phyloP scores from a whole-genome alignment of 2,113 vertebrate genomes.

The Odocoileus hemionus region DNA sequence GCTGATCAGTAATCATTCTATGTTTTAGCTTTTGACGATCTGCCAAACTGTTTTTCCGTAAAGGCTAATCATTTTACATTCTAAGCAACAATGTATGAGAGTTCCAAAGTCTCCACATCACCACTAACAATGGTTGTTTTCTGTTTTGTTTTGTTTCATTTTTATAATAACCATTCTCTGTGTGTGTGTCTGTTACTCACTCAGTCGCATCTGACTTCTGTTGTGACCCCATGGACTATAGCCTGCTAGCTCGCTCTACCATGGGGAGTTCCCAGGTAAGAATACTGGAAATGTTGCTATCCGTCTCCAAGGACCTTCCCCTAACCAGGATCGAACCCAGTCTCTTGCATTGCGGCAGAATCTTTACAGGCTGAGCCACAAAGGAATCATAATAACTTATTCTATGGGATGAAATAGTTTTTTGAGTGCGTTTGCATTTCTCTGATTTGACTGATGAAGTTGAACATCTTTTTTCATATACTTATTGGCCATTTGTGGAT shows the following conservation, averaged over 20 bases:
- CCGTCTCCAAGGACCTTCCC: background rate
- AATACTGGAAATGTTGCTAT: background rate
- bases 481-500: background rate
- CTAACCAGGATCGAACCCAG: background rate
- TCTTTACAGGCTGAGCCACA: background rate
- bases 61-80: background rate
- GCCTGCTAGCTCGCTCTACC: background rate
- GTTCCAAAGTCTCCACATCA: background rate
- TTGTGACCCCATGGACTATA: background rate
- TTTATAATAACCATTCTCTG: background rate
- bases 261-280: background rate
- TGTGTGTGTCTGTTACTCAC: no score
- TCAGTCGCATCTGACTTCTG: fast-evolving
- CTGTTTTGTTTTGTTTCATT: background rate
- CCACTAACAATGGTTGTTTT: background rate
- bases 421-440: background rate
- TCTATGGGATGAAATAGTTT: background rate
- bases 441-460: background rate
- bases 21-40: background rate
- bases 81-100: background rate
- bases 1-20: background rate
- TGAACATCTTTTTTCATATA: background rate
- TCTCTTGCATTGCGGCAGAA: background rate
- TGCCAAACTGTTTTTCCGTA: background rate
- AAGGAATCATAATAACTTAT: background rate